A percentile compares a stretch with the other conserved stretches of the same genome.
Evolutionary conservation across 2,113 vertebrate genomes (phyloP).

Genomic region (Poecile atricapillus): DNA sequence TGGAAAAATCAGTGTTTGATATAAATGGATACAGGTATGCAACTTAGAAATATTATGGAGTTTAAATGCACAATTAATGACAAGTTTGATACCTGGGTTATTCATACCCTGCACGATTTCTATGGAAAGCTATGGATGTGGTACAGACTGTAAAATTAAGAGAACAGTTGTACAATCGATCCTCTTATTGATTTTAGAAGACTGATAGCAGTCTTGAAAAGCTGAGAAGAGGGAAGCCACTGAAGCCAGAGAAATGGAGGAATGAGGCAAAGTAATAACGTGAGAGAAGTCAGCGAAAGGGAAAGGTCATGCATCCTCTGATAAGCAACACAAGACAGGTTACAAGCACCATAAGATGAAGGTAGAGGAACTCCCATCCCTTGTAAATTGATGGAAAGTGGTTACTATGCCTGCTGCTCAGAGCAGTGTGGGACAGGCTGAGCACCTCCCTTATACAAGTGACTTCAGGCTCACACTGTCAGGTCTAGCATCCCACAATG

Average conservation of each 20-base stretch:
- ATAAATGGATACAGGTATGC: neutral
- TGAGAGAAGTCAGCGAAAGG: neutral
- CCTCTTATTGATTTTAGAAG: slow-evolving; percentile 14
- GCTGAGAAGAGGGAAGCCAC: neutral
- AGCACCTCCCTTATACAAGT: neutral
- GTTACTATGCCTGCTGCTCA: neutral
- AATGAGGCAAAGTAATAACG: neutral
- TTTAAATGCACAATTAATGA: neutral
- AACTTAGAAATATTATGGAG: neutral
- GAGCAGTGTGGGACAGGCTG: neutral
- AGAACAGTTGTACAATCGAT: slow-evolving; percentile 10
- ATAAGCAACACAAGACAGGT: neutral
- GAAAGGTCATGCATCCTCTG: neutral
- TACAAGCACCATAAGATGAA: neutral
- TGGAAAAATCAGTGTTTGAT: neutral
- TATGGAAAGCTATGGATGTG: neutral
- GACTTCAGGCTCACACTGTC: neutral
- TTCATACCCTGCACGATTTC: neutral
- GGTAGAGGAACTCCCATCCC: no score
- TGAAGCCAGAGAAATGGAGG: neutral
- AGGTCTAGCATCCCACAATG: neutral
- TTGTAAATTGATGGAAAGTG: neutral
- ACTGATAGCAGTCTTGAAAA: neutral
- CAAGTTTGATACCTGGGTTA: neutral
- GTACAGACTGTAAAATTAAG: slow-evolving; percentile 21